These are phyloP conservation scores for Anguilla rostrata DNA, from an alignment of 2,113 vertebrate species.

Conservation along the genomic window DNA sequence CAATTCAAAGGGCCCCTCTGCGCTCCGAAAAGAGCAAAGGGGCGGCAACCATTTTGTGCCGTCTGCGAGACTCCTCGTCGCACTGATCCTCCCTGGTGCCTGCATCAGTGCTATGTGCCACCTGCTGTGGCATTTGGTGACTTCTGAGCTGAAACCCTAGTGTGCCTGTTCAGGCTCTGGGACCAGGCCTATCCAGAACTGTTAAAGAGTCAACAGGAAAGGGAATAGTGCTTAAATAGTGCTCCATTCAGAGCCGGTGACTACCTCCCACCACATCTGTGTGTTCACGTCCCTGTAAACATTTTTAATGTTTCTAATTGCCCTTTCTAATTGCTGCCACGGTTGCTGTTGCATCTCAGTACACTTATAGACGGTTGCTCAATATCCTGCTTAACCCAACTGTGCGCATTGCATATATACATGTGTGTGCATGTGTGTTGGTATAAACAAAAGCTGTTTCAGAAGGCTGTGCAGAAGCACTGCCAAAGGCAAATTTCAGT, in stretches of 20 bases:
- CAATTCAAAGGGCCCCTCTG: neutral
- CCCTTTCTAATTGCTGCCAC: neutral
- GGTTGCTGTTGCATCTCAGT: neutral
- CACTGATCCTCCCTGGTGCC: neutral
- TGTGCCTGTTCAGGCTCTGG: neutral
- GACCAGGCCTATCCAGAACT: neutral
- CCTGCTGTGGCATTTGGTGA: neutral
- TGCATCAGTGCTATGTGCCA: neutral
- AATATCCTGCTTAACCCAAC: neutral
- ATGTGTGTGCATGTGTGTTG: neutral
- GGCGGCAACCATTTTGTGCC: neutral
- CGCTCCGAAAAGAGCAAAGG: neutral
- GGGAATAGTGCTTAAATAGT: neutral
- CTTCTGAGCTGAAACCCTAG: neutral
- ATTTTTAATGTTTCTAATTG: neutral
- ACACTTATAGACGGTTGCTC: neutral
- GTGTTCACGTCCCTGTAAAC: neutral
- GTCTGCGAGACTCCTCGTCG: neutral
- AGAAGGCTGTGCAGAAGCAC: neutral
- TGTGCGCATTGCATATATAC: neutral
- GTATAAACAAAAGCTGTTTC: neutral
- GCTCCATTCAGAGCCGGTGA: neutral
- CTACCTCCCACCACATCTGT: neutral
- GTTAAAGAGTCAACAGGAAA: neutral
- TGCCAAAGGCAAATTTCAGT: neutral